Evolutionary conservation across 2,113 vertebrate genomes (phyloP).

Genomic region (Scophthalmus maximus): DNA sequence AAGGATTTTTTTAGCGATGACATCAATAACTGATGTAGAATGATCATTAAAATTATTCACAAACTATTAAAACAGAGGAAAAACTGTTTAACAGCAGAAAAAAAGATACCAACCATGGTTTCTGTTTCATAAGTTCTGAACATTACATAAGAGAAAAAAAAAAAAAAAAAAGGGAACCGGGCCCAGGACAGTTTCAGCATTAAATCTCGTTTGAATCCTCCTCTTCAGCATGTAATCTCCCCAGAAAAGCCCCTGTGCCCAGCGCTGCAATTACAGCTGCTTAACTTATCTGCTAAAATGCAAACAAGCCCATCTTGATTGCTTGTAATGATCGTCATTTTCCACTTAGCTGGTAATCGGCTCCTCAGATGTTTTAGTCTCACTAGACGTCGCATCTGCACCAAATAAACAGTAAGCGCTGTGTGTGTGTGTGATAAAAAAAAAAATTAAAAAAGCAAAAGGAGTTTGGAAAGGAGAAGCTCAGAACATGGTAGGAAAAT

Average conservation of each 20-base stretch:
- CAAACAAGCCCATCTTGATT: constrained; percentile 74
- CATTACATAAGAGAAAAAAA: constrained; percentile 17
- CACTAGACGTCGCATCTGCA: constrained; percentile 33
- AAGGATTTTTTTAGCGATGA: neutral
- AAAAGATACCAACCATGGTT: neutral
- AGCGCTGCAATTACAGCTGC: constrained; percentile 69
- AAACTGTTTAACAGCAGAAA: neutral
- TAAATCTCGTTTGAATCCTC: constrained; percentile 42
- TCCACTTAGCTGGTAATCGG: constrained; percentile 74
- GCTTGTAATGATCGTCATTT: constrained; percentile 78
- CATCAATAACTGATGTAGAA: neutral
- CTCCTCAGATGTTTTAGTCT: constrained; percentile 68
- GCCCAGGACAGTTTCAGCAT: constrained; percentile 49
- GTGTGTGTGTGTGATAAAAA: neutral
- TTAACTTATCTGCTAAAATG: constrained; percentile 67
- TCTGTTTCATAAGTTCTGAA: constrained; percentile 3
- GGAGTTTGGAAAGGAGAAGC: neutral
- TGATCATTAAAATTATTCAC: neutral
- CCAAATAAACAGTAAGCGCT: constrained; percentile 27
- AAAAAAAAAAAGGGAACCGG: constrained; percentile 20
- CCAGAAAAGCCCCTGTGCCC: constrained; percentile 55
- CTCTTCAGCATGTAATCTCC: constrained; percentile 51
- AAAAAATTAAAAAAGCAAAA: no score
- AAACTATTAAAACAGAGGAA: neutral
- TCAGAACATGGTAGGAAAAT: neutral